Evolutionary conservation across 2,113 vertebrate genomes (phyloP).

Genomic region (Ameiurus melas): DNA sequence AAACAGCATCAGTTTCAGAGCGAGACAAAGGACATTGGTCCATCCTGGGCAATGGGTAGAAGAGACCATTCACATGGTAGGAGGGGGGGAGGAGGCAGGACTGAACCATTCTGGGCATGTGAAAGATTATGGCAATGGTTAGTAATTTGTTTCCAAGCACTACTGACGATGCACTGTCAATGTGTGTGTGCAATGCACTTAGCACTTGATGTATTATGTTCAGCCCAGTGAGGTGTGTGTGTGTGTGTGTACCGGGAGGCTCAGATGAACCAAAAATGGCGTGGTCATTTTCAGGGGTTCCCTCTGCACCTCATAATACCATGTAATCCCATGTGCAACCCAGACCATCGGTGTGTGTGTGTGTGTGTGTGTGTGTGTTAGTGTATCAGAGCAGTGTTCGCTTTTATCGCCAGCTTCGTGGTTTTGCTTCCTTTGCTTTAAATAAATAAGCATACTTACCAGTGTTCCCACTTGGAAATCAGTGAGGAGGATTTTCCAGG

Average conservation of each 20-base stretch:
- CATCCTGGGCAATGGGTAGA: slow-evolving; percentile 43
- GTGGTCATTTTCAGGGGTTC: slow-evolving; percentile 18
- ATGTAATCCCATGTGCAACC: slow-evolving; percentile 50
- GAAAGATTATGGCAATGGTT: slow-evolving; percentile 1
- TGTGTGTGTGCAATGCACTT: neutral
- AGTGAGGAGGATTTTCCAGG: neutral
- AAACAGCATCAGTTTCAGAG: slow-evolving; percentile 75
- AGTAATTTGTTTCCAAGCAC: slow-evolving; percentile 28
- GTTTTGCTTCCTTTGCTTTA: neutral
- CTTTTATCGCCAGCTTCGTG: neutral
- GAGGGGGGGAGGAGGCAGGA: neutral
- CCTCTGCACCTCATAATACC: slow-evolving; percentile 18
- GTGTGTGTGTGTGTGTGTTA: neutral
- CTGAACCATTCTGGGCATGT: slow-evolving; percentile 18
- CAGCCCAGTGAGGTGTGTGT: neutral
- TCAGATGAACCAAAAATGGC: neutral
- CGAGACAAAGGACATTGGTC: slow-evolving; percentile 74
- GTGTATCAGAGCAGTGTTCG: neutral
- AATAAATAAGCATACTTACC: neutral
- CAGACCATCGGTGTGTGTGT: slow-evolving; percentile 41
- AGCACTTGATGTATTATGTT: neutral
- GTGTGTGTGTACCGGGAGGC: neutral
- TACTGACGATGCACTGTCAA: neutral
- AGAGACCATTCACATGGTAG: slow-evolving; percentile 38
- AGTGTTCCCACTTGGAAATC: neutral